Base-by-base conservation (phyloP, 2,113 vertebrate species). In the Oncorhynchus tshawytscha region DNA sequence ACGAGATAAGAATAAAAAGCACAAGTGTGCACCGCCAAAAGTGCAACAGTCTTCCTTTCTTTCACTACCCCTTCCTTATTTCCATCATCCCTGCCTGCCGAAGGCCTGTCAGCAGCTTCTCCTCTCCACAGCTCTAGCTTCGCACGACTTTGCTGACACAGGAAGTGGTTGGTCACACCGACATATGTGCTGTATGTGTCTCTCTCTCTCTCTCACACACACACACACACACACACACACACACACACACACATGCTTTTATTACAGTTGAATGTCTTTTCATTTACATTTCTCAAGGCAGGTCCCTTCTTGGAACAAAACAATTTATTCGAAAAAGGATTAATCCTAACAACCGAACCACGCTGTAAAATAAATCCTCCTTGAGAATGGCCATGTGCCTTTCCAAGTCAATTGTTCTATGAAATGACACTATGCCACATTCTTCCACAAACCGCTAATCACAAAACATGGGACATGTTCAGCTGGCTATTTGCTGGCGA, bases 31-130 rank as follows among this genome's bases (percentile, higher is more conserved):
- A 81, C 76, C 75, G 59, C 49, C 49, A 84, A 79, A 74, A 65
- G 72, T 22, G 71, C 60, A 79, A 67, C 68, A 24, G 81, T 73
- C 85, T 90, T 91, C 86, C 90, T 88, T 78, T 79, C 27, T 84
- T 75, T 82, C 85, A 87, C 84, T 82, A 91, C 89, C 91, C 24
- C 85, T 92, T 92, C 91, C 90, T 87, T 79, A 73, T 88, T 92
- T 78, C 70, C 27, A 71, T 74, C 76, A 66, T 88, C 91, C 29
- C 84, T 92, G 91, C 90, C 90, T 87, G 78, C 72, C 87, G 75
- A 9, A 45, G 34, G 71, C 62, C 74, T 81, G 77, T 72, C 71
- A 78, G 60, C 76, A 86, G 29, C 83, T 88, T 87, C 85, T 88
- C 85, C 34, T 70, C 5, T 82, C 72, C 62, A 12, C 62, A 25